A percentile compares a stretch with the other conserved stretches of the same genome.
phyloP scores from a whole-genome alignment of 2,797 vertebrate species.

The Coilia nasus region DNA sequence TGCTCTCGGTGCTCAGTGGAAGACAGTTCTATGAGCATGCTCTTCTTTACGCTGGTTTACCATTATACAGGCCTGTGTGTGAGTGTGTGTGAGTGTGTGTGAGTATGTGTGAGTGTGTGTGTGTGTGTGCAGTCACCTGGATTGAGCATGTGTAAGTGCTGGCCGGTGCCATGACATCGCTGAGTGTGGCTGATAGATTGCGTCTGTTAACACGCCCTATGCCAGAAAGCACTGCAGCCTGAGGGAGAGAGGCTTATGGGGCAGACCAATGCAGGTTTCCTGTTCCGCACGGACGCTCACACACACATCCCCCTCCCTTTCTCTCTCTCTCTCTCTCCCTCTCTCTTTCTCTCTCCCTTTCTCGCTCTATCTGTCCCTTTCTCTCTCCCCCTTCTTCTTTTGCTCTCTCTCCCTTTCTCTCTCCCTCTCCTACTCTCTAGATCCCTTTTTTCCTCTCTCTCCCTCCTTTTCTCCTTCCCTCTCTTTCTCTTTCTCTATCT shows the following conservation, averaged over 20 bases:
- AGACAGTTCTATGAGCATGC: too few species aligned
- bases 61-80: background rate
- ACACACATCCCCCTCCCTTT: conserved; percentile 44
- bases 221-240: background rate
- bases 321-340: conserved; percentile 22
- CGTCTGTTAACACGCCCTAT: conserved; percentile 21
- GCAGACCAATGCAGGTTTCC: background rate
- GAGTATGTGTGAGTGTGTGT: background rate
- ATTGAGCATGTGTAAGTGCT: background rate
- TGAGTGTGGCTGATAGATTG: background rate
- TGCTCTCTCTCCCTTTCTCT: conserved; percentile 21
- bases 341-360: background rate
- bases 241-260: conserved; percentile 3
- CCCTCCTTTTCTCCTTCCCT: too few species aligned
- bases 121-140: background rate
- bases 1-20: too few species aligned
- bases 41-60: too few species aligned
- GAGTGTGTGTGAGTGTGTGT: background rate
- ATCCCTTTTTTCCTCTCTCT: too few species aligned
- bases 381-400: conserved; percentile 13
- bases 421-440: conserved; percentile 30
- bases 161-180: background rate
- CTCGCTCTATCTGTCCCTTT: conserved; percentile 16
- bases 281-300: conserved; percentile 11
- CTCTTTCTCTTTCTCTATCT: background rate